Evolutionary conservation across 2,888 invertebrate species (phyloP), one percentile per base, ranked within the genome.

Genomic region (Globia sparganii): DNA sequence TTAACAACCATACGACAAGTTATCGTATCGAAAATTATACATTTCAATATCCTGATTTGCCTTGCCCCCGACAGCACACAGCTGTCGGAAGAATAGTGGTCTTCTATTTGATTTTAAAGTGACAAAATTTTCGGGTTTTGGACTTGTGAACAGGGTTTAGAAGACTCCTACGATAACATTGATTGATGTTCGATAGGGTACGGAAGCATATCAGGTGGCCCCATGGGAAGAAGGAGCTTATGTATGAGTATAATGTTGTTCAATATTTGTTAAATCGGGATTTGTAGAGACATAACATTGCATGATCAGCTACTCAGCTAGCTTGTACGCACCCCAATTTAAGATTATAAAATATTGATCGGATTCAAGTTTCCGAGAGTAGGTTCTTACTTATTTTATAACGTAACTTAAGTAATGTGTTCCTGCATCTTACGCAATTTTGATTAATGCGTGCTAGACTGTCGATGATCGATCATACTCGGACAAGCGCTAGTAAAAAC

Each of bases 401-500:
- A 75, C 75, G 34, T 80, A 66, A 67, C 66, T 0, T 37, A 72
- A 18, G 43, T 28, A 46, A 74, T 46, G 40, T 76, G 15, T 75
- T 75, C 83, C 68, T 79, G 43, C 15, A 61, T 58, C 25, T 75
- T 82, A 62, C 40, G 58, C 34, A 82, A 82, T 65, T 56, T 75
- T 49, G 75, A 72, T 79, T 62, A 69, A 71, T 73, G 56, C 11
- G 4, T 56, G 40, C 11, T 21, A 46, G 25, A 34, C 4, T 31
- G 53, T 28, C 21, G 40, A 61, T 62, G 8, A 81, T 81, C 49
- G 31, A 81, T 81, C 69, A 73, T 71, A 53, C 18, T 65, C 15
- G 8, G 43, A 66, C 25, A 66, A 49, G 59, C 21, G 34, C 34
- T 56, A 8, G 21, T 49, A 72, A 77, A 66, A 56, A 37, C 46